These are phyloP conservation scores for Ochropacha duplaris DNA, from an alignment of 2,888 invertebrate species.

Conservation along the genomic window DNA sequence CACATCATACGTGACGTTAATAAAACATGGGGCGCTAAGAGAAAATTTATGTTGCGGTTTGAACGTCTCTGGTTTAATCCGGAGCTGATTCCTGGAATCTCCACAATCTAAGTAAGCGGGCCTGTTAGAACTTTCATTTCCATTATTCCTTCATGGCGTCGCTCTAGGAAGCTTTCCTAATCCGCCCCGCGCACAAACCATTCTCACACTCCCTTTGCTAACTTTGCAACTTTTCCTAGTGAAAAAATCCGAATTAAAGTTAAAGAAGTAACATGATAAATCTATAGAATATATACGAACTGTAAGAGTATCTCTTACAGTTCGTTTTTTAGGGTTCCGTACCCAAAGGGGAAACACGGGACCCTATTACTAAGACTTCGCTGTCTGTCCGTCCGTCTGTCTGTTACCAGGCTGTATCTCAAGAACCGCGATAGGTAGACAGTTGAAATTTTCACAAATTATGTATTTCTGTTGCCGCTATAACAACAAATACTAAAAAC, in stretches of 20 bases:
- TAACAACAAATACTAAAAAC: too few relatives aligned
- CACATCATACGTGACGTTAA: conserved; percentile 18
- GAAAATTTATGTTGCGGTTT: conserved; percentile 67
- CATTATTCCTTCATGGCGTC: conserved; percentile 58
- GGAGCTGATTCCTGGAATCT: conserved; percentile 59
- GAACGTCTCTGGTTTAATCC: conserved; percentile 71
- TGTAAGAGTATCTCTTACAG: too few relatives aligned
- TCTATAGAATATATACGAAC: conserved; percentile 27
- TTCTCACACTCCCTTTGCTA: conserved; percentile 45
- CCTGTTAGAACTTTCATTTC: conserved; percentile 67
- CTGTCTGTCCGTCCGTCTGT: too few relatives aligned
- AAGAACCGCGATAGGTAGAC: too few relatives aligned
- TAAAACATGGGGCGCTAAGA: conserved; percentile 51
- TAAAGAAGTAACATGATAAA: conserved; percentile 42
- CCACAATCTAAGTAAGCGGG: conserved; percentile 68
- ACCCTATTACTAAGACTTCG: too few relatives aligned
- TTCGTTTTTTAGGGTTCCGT: too few relatives aligned
- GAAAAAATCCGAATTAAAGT: conserved; percentile 55
- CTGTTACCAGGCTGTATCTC: too few relatives aligned
- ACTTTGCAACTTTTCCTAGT: conserved; percentile 51
- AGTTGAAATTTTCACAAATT: too few relatives aligned
- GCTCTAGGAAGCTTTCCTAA: conserved; percentile 52
- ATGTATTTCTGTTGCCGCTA: too few relatives aligned
- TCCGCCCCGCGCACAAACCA: conserved; percentile 56
- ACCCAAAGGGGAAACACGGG: too few relatives aligned